Evolutionary conservation across 2,797 vertebrate genomes (phyloP), one percentile per base, ranked within the genome.

Genomic region (Poeciliopsis paucimaculata): DNA sequence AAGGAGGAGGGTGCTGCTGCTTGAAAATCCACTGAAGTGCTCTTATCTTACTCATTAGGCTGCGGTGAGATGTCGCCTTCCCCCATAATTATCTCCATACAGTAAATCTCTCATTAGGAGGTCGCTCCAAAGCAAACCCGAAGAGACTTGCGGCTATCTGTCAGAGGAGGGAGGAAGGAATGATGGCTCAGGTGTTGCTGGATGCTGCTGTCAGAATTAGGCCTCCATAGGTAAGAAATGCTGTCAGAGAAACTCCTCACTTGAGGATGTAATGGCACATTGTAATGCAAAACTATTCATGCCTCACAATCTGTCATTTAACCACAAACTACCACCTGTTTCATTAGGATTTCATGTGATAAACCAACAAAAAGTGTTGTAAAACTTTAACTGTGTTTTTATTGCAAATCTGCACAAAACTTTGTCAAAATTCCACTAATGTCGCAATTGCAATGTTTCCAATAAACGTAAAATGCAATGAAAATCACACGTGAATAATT

Each of bases 41-140:
- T 91, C 91, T 93, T 93, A 95, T 94, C 94, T 87, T 85, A 89
- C 89, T 94, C 93, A 93, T 92, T 95, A 92, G 90, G 86, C 79
- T 82, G 70, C 77, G 83, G 89, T 79, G 77, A 89, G 89, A 89
- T 86, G 88, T 89, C 77, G 88, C 88, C 84, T 76, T 85, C 83
- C 86, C 81, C 76, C 77, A 31, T 91, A 91, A 94, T 95, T 93
- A 94, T 94, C 92, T 94, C 82, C 79, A 83, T 91, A 92, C 87
- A 90, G 87, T 91, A 89, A 93, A 92, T 91, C 89, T 93, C 91
- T 94, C 90, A 92, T 93, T 92, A 92, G 87, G 84, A 91, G 82
- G 89, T 89, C 86, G 78, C 80, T 84, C 85, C 80, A 82, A 90
- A 85, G 73, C 80, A 43, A 81, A 86, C 85, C 90, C 88, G 76